Conservation (phyloP, 2,113 vertebrate genomes). For the Grus americana region DNA sequence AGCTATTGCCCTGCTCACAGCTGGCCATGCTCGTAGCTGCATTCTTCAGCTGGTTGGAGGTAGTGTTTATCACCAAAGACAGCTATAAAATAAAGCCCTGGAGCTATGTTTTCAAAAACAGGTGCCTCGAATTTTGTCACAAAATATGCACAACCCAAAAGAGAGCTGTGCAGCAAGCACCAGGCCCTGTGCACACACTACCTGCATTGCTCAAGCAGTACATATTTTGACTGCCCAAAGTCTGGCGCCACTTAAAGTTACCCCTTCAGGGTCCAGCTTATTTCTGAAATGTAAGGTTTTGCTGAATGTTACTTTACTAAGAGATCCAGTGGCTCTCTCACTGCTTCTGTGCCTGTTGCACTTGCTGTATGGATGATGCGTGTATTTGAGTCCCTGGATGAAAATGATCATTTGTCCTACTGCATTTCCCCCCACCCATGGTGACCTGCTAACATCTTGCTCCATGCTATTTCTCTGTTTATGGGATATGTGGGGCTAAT, state of each 20-base stretch:
- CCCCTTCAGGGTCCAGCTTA: neutral
- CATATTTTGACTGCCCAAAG: neutral
- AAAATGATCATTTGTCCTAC: neutral
- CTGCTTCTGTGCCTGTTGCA: neutral
- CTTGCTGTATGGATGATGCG: neutral
- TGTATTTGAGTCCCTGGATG: neutral
- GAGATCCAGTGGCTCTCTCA: neutral
- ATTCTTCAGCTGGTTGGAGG: slow-evolving; percentile 4
- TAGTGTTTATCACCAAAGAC: slow-evolving; percentile 9
- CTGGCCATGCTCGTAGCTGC: neutral
- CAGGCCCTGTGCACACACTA: neutral
- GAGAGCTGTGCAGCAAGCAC: neutral
- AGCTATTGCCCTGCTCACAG: neutral
- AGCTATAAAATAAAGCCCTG: slow-evolving; percentile 41
- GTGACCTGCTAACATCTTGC: neutral
- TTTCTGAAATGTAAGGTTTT: neutral
- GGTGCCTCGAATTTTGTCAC: neutral
- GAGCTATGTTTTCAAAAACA: neutral
- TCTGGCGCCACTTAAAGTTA: neutral
- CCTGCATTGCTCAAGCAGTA: neutral
- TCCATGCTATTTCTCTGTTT: neutral
- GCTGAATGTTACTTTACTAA: neutral
- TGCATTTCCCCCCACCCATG: neutral
- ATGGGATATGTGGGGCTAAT: neutral
- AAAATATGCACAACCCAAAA: neutral